Evolutionary conservation across 2,797 vertebrate genomes (phyloP), one percentile per base, ranked within the genome.

Genomic region (Phrynocephalus forsythii): DNA sequence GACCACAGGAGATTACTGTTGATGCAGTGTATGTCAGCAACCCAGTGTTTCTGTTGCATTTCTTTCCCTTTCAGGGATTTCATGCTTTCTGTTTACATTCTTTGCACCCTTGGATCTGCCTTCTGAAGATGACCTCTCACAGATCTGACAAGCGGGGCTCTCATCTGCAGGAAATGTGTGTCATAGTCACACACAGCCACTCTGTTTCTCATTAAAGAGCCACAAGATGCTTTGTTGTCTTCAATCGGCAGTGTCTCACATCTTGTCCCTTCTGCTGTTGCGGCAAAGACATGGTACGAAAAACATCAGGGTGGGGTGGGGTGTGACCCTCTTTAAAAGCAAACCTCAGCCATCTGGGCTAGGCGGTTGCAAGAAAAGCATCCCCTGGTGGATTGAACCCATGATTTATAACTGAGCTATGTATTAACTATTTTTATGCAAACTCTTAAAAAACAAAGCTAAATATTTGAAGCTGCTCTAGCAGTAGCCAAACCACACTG

Each of bases 401-500:
- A 20, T n/a, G 52, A 63, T 16, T 78, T 85, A 44, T 44, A 52
- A 73, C 9, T 28, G 8, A 28, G 8, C 30, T 75, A 56, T 24
- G 30, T 63, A 50, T 79, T 72, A 83, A 60, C 82, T n/a, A 22
- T 63, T 67, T 80, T 80, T 79, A 75, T 5, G 52, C 20, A 33
- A 28, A 52, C 60, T 1, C 20, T 50, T 8, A 79, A 77, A 77
- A n/a, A 9, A 33, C 52, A 24, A 9, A 56, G 56, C 16, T 75
- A 81, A 86, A 50, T 73, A 75, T 85, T 75, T 75, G 52, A 80
- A 48, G n/a, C 56, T 67, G 48, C 56, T 68, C 22, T 69, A 20
- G 28, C 68, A 72, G 33, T 66, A 68, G 71, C 18, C 48, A 76
- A 81, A 85, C n/a, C 63, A 81, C 20, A 80, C 28, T 75, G 56